Evolutionary conservation across 2,888 invertebrate species (phyloP), one percentile per base, ranked within the genome.

Genomic region (Leptopilina myrica): DNA sequence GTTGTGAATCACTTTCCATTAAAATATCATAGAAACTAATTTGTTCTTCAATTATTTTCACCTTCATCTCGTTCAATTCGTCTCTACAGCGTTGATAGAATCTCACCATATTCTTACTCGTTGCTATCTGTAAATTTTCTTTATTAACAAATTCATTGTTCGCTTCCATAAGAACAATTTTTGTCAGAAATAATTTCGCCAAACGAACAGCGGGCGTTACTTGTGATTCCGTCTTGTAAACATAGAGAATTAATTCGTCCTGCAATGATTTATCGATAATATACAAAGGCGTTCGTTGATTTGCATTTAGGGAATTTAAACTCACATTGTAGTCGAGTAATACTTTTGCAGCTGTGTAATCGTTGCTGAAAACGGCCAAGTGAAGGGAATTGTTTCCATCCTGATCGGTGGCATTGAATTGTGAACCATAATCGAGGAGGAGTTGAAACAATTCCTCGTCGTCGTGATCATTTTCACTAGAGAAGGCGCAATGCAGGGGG

Each of bases 31-130:
- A 73, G 20, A 33, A 73, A 1, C 26, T 9, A 14, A 73, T 11
- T 6, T 49, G 5, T 26, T 33, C 26, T 3, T 2, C 8, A 14
- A 73, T 14, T 56, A n/a, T 33, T 26, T 33, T 12, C 20, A 8
- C 12, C 3, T 69, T 73, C 69, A 73, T 56, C n/a, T n/a, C 15
- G 4, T 5, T 33, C 14, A 73, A 73, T 53, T 73, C 69, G 11
- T 11, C 12, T n/a, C 56, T 56, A 56, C 69, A 73, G 56, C 12
- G 26, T 56, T 73, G 33, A n/a, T 73, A 73, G 26, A 73, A 73
- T 14, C 14, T 56, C 26, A 56, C 56, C 1, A 73, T 26, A 8
- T 56, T 56, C 8, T 56, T n/a, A 9, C 14, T 53, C 33, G 12
- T 20, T 11, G 14, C 49, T 20, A 69, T 7, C 14, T 11, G 12